Percentiles rank a stretch among this genome's conserved stretches.
These are phyloP conservation scores for Halocynthia roretzi DNA, from an alignment of 23 tunicate species.

Conservation along the genomic window DNA sequence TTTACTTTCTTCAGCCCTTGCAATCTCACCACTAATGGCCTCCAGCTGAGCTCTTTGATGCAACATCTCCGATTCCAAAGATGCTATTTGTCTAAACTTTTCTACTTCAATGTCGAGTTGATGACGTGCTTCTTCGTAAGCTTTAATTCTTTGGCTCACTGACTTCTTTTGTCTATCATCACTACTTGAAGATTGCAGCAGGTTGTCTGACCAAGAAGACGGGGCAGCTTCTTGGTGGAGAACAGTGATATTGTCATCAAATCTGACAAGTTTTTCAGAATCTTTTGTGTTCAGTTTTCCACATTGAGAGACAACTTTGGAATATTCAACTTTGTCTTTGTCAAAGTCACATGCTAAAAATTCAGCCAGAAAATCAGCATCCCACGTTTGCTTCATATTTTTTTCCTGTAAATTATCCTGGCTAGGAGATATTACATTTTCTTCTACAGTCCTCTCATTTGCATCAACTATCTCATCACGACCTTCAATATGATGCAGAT, in stretches of 20 bases:
- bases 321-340: not conserved
- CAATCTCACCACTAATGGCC: not conserved
- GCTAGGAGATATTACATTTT: too few relatives aligned
- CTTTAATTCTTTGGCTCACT: constrained; percentile 51
- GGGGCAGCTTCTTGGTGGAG: not conserved
- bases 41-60: constrained; percentile 18
- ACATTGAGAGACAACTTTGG: not conserved
- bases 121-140: constrained; percentile 48
- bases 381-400: not conserved
- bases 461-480: too few relatives aligned
- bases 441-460: too few relatives aligned
- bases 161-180: constrained; percentile 7
- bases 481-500: too few relatives aligned
- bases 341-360: constrained; percentile 11
- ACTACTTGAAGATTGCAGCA: not conserved
- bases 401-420: too few relatives aligned
- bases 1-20: not conserved
- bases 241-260: constrained; percentile 8
- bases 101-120: constrained; percentile 61
- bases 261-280: not conserved
- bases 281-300: not conserved
- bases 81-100: constrained; percentile 32
- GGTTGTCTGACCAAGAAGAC: not conserved
- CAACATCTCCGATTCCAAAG: constrained; percentile 31
- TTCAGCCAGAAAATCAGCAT: constrained; percentile 12